phyloP scores from a whole-genome alignment of 2,797 vertebrate species.

The Lagocephalus sceleratus region DNA sequence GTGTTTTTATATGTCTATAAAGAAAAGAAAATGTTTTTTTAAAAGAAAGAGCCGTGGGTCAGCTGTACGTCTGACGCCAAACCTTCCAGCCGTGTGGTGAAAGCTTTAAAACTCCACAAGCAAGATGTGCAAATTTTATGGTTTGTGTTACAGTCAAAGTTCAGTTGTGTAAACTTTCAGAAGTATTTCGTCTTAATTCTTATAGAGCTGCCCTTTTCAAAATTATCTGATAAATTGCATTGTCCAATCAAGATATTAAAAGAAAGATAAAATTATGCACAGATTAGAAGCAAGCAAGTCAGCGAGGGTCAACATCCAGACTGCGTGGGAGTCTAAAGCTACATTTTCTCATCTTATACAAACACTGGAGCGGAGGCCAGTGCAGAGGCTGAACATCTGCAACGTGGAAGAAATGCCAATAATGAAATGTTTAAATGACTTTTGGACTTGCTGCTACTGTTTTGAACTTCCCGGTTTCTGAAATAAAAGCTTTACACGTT shows the following conservation, averaged over 20 bases:
- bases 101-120: constrained; percentile 1
- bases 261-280: constrained; percentile 12
- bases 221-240: background rate
- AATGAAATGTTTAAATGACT: too few relatives aligned
- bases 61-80: background rate
- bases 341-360: constrained; percentile 31
- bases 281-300: constrained; percentile 33
- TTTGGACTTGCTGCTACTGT: background rate
- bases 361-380: background rate
- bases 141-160: background rate
- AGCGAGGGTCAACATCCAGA: constrained; percentile 45
- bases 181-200: constrained; percentile 2
- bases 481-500: constrained; percentile 11
- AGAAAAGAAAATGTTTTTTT: too few relatives aligned
- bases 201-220: background rate
- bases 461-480: constrained; percentile 6
- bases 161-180: background rate
- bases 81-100: background rate
- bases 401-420: too few relatives aligned
- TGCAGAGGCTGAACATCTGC: background rate
- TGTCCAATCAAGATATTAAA: constrained; percentile 9
- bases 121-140: background rate
- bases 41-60: too few relatives aligned
- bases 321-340: constrained; percentile 42
- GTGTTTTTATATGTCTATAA: too few relatives aligned